Percentiles rank a stretch among this genome's conserved stretches.
Conservation (phyloP, 1,140 invertebrate species). For the Coenobita brevimanus region DNA sequence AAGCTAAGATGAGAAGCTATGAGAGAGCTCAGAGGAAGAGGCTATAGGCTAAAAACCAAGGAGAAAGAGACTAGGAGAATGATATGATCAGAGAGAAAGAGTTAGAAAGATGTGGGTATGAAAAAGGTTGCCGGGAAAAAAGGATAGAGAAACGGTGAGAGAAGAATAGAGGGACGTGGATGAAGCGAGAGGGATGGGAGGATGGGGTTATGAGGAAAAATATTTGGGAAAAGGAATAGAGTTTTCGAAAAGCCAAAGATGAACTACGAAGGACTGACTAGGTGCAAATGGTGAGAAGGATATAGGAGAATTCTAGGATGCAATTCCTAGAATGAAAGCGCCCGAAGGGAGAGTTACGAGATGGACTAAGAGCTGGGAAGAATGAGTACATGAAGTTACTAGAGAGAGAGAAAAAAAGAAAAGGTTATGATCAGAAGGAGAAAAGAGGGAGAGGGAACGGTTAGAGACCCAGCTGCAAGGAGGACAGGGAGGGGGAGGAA, state of each 20-base stretch:
- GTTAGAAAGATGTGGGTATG: background rate
- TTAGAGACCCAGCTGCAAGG: background rate
- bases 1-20: background rate
- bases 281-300: background rate
- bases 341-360: background rate
- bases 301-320: background rate
- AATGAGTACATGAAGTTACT: too few species aligned
- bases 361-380: too few species aligned
- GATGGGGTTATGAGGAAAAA: background rate
- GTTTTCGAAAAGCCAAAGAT: background rate
- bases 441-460: background rate
- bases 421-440: background rate
- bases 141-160: background rate
- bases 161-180: background rate
- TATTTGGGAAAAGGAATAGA: background rate
- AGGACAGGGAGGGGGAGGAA: background rate
- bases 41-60: background rate
- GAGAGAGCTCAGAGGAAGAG: background rate
- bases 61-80: background rate
- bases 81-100: background rate
- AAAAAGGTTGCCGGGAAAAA: background rate
- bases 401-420: background rate
- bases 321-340: background rate
- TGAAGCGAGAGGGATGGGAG: background rate
- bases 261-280: background rate